Evolutionary conservation across 1,140 invertebrate genomes (phyloP).

Genomic region (Anastatus disparis): DNA sequence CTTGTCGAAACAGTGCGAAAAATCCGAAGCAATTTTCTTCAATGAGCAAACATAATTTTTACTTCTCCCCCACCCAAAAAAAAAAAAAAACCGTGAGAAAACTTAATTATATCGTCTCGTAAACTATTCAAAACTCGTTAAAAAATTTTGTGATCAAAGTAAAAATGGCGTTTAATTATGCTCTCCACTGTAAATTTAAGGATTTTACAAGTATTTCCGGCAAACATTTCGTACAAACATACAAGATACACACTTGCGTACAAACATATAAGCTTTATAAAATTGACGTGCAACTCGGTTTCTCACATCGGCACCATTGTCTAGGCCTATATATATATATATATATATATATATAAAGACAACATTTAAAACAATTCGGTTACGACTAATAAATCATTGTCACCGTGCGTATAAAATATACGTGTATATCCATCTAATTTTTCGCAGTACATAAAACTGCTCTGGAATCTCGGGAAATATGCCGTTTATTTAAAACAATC

Average conservation of each 20-base stretch:
- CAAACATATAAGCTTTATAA: neutral
- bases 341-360: too few relatives aligned
- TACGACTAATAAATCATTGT: slow-evolving; percentile 54
- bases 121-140: too few relatives aligned
- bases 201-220: slow-evolving; percentile 25
- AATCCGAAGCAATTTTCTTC: too few relatives aligned
- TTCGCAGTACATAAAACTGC: slow-evolving; percentile 12
- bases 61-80: too few relatives aligned
- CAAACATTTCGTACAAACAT: neutral
- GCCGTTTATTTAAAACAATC: slow-evolving; percentile 38
- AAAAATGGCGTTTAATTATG: too few relatives aligned
- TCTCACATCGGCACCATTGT: slow-evolving; percentile 51
- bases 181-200: neutral
- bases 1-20: too few relatives aligned
- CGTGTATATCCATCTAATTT: slow-evolving; percentile 23
- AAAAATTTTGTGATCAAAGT: too few relatives aligned
- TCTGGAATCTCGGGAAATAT: slow-evolving; percentile 38
- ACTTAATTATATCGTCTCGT: too few relatives aligned
- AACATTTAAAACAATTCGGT: slow-evolving; percentile 58
- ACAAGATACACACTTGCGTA: neutral
- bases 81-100: too few relatives aligned
- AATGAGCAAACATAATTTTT: too few relatives aligned
- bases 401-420: too few relatives aligned
- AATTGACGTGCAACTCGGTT: slow-evolving; percentile 33
- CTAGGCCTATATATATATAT: slow-evolving; percentile 49